Evolutionary conservation across 1,140 invertebrate genomes (phyloP), one percentile per base, ranked within the genome.

Genomic region (Hyphantria cunea): DNA sequence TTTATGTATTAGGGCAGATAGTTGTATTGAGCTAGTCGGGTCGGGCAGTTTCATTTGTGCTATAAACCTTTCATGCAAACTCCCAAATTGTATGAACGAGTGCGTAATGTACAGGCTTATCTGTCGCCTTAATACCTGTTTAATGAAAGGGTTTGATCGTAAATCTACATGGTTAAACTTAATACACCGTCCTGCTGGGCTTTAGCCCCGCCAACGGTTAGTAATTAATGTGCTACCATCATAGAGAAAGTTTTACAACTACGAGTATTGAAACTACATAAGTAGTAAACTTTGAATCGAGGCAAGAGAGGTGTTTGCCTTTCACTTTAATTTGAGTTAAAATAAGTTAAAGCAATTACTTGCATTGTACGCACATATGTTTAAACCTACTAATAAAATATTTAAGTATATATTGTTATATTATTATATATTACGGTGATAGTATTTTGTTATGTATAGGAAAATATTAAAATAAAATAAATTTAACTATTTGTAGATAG

Each of bases 101-200:
- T 84, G 79, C 72, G 80, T 84, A 82, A 80, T 81, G 76, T 76
- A 71, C 68, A 71, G 73, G 74, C 78, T 81, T 87, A 87, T 86
- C 82, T 86, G 68, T 85, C 79, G 76, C 78, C 74, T 84, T 89
- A 84, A 89, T 89, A 85, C 86, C 84, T 86, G 80, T 85, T 89
- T 90, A 87, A 89, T 89, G 84, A 90, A 89, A 86, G 86, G 87
- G 84, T 87, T 80, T 78, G 83, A 86, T 89, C 87, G 78, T 89
- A 90, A 90, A 90, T 90, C 84, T 84, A 86, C 82, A 80, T 78
- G 76, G 82, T 75, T 82, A 76, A 86, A 87, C 79, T 86, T 83
- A 86, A 84, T 82, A 82, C 72, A 75, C 71, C 76, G 75, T 83
- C 72, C 81, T 89, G 84, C 84, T 86, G 79, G 80, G 75, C 76